Conservation (phyloP, 2,113 vertebrate genomes). For the Merops nubicus region DNA sequence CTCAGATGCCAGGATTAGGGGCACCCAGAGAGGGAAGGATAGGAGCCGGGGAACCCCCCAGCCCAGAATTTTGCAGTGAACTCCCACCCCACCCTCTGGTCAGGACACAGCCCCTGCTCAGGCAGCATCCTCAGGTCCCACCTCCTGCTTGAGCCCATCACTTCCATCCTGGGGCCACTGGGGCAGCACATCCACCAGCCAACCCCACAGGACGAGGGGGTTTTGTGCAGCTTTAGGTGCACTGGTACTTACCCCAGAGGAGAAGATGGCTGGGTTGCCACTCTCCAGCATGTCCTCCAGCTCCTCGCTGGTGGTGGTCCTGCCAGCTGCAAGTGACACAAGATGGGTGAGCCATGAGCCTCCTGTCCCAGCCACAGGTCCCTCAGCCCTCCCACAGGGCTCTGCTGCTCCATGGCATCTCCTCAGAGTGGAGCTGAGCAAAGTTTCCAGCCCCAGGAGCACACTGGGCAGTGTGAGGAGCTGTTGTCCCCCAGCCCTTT, state of each 20-base stretch:
- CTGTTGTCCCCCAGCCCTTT: background rate
- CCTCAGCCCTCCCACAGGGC: background rate
- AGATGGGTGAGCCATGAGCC: background rate
- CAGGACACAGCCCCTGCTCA: background rate
- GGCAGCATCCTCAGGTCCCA: background rate
- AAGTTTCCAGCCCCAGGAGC: background rate
- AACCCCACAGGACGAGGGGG: fast-evolving
- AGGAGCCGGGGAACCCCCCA: background rate
- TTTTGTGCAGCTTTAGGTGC: background rate
- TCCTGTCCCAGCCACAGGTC: background rate
- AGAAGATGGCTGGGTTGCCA: constrained; percentile 95
- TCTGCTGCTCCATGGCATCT: background rate
- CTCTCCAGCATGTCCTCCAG: constrained; percentile 97
- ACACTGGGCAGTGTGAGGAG: too few species aligned
- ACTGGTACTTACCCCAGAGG: constrained; percentile 85
- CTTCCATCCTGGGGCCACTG: fast-evolving
- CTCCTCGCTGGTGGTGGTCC: constrained; percentile 95
- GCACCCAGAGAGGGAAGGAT: background rate
- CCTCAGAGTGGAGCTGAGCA: background rate
- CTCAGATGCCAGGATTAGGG: background rate
- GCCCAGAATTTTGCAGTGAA: background rate
- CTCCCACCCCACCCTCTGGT: background rate
- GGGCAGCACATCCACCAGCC: background rate
- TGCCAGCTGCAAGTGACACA: constrained; percentile 82
- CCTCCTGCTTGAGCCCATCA: background rate